Evolutionary conservation across 2,888 invertebrate species (phyloP), one percentile per base, ranked within the genome.

Genomic region (Morpho deidamia): DNA sequence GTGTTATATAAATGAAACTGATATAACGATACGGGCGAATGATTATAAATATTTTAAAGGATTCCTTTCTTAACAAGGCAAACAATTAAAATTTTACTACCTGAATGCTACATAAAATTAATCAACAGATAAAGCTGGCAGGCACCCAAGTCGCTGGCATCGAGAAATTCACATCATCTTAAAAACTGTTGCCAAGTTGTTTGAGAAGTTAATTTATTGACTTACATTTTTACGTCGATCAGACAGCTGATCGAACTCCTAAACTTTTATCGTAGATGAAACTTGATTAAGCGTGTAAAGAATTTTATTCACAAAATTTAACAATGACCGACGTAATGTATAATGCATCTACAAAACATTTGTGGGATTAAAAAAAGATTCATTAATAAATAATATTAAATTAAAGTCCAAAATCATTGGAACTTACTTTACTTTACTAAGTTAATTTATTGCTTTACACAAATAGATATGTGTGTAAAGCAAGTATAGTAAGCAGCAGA

Each of bases 41-140:
- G 32, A 48, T 33, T 40, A 33, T 34, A 45, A 38, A 45, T 48
- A 50, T 44, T 48, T 33, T 51, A 51, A 56, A 47, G 51, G 53
- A 49, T 43, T 56, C 50, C 44, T 40, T 55, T 49, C 42, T 53
- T 60, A 62, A 62, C 62, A 53, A 60, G 58, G 53, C 40, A 33
- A 50, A 56, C 47, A 59, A 59, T 60, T 56, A 56, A 59, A 57
- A 56, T 51, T 11, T 41, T 48, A 33, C 47, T 33, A 60, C 58
- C 58, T 60, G 59, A 59, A 60, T 53, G 47, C 47, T 38, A 56
- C 55, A 51, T 57, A 51, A 59, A 60, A 60, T 62, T 62, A 58
- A 58, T 62, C 55, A 59, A 59, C 53, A 51, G 50, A 53, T 10
- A 51, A 51, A 56, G 44, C 58, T 62, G 60, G 60, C 62, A 42